A percentile compares a stretch with the other conserved stretches of the same genome.
phyloP scores from a whole-genome alignment of 1,140 invertebrate species.

The Cyphomyrmex costatus region DNA sequence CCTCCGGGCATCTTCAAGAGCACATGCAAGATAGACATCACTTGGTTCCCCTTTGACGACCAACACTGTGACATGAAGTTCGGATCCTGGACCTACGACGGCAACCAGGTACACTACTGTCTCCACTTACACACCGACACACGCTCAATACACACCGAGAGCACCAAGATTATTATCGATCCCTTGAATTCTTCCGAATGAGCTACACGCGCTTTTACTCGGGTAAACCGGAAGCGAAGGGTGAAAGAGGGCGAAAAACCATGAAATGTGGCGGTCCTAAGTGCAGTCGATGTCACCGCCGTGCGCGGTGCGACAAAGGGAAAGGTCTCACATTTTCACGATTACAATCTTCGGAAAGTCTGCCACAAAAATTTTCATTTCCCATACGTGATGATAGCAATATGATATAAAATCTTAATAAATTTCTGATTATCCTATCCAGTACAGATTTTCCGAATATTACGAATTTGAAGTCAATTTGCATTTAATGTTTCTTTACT shows the following conservation, averaged over 20 bases:
- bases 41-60: slow-evolving; percentile 99
- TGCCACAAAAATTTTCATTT: neutral
- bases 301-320: neutral
- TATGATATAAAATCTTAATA: neutral
- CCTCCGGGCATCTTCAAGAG: slow-evolving; percentile 99
- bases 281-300: slow-evolving; percentile 10
- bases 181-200: slow-evolving; percentile 44
- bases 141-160: slow-evolving; percentile 70
- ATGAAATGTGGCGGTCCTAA: slow-evolving; percentile 39
- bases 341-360: neutral
- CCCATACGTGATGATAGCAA: neutral
- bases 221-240: slow-evolving; percentile 40
- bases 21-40: slow-evolving; percentile 99
- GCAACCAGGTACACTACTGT: slow-evolving; percentile 92
- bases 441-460: neutral
- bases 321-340: slow-evolving; percentile 4
- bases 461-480: neutral
- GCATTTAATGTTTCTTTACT: neutral
- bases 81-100: slow-evolving; percentile 98
- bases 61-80: slow-evolving; percentile 99
- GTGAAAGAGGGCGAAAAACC: slow-evolving; percentile 19
- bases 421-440: slow-evolving; percentile 1
- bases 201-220: slow-evolving; percentile 58
- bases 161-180: slow-evolving; percentile 67
- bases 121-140: slow-evolving; percentile 81